Evolutionary conservation across 2,888 invertebrate species (phyloP), one percentile per base, ranked within the genome.

Genomic region (Plagodis dolabraria): DNA sequence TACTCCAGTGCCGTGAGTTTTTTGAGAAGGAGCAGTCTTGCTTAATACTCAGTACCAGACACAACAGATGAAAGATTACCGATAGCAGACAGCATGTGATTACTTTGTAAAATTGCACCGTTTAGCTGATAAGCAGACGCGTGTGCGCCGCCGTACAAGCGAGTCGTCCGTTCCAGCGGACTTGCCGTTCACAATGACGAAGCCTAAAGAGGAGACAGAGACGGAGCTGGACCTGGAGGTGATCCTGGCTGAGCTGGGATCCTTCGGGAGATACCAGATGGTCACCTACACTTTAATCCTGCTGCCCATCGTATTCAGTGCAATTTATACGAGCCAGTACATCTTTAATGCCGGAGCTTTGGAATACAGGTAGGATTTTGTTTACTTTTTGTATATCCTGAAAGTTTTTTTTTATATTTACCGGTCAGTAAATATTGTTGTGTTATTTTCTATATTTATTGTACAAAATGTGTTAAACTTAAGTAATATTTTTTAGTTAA

Each of bases 311-410:
- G 66, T 88, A 47, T 80, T 89, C 63, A 80, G 86, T 34, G 86
- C 88, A 9, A 72, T 85, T 40, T 85, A 83, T 60, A 78, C 82
- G 45, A 73, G 85, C 40, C 83, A 83, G 63, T 92, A 87, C 64
- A 82, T 87, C 51, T 92, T 92, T 70, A 85, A 87, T 4, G 86
- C 90, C 0, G 87, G 85, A 4, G 82, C 83, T 63, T 69, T 62
- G 7, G n/a, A 40, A 12, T 60, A 56, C 43, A 57, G 62, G 59
- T 86, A 43, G 10, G 47, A 7, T 5, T 7, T 12, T 12, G 6
- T 43, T 12, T 12, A 9, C 5, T 43, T 43, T 43, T 6, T 7
- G 9, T 38, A 38, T 8, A 8, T 8, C 7, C 38, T 5, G 22
- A 22, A 22, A 2, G 22, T 22, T 22, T 4, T 4, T 22, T 22